A percentile compares a stretch with the other conserved stretches of the same genome.
phyloP scores from a whole-genome alignment of 2,113 vertebrate genomes.

The Bos indicus region DNA sequence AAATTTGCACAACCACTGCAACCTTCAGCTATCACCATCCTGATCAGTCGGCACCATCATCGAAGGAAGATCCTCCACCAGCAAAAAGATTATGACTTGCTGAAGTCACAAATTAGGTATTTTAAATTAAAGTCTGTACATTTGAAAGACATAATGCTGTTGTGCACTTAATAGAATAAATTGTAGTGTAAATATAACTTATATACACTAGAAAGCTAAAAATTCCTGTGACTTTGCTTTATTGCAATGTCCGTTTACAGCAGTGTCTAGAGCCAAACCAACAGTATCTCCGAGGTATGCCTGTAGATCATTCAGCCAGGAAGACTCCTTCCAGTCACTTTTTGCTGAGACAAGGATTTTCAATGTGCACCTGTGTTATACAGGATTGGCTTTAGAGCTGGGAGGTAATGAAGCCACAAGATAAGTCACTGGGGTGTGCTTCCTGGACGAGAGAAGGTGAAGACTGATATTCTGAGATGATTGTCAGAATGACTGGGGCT shows the following conservation, averaged over 20 bases:
- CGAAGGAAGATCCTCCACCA: background rate
- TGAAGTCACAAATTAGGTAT: background rate
- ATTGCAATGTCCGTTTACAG: background rate
- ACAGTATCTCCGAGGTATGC: background rate
- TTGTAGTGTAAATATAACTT: background rate
- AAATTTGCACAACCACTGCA: background rate
- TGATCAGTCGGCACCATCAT: background rate
- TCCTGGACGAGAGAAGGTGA: background rate
- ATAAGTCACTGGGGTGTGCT: background rate
- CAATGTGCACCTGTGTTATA: background rate
- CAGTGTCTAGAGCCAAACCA: background rate
- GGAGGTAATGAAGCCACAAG: background rate
- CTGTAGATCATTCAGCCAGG: background rate
- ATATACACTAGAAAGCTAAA: background rate
- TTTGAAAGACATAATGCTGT: background rate
- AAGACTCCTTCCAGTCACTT: background rate
- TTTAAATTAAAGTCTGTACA: background rate
- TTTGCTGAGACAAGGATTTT: background rate
- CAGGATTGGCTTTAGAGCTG: background rate
- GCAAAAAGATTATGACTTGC: background rate
- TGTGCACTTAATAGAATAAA: background rate
- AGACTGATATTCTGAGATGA: background rate
- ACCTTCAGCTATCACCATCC: background rate
- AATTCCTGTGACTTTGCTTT: background rate
- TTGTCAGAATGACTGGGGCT: background rate